These are phyloP conservation scores for Hylomyscus alleni DNA, from an alignment of 2,797 vertebrate species.

Conservation along the genomic window DNA sequence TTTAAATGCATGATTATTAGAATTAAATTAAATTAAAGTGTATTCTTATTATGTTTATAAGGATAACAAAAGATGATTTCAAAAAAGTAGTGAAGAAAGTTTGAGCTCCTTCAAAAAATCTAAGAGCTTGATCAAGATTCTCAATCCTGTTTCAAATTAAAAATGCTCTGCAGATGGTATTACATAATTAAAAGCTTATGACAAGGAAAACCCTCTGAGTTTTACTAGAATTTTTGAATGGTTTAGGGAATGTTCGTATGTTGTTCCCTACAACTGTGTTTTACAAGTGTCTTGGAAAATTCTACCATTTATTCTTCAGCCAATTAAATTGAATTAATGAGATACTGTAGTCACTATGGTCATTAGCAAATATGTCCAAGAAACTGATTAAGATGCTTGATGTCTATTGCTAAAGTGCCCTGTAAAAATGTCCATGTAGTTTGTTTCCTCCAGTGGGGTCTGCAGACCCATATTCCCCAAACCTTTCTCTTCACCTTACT, in stretches of 20 bases:
- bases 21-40: conserved; percentile 10
- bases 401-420: conserved; percentile 74
- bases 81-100: background rate
- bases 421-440: conserved; percentile 22
- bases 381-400: conserved; percentile 54
- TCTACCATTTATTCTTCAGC: conserved; percentile 59
- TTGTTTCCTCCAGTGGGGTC: background rate
- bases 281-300: conserved; percentile 53
- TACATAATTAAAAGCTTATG: conserved; percentile 56
- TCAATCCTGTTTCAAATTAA: background rate
- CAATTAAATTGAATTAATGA: conserved; percentile 80
- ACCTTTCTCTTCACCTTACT: background rate
- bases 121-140: background rate
- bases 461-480: background rate
- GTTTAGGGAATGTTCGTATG: conserved; percentile 37
- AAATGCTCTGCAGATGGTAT: background rate
- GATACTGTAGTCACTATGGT: conserved; percentile 50
- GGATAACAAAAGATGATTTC: conserved; percentile 33
- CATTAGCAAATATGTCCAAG: conserved; percentile 58
- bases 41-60: background rate
- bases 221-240: conserved; percentile 48
- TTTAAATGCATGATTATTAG: conserved; percentile 23
- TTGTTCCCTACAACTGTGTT: conserved; percentile 57
- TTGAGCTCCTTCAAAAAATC: conserved; percentile 14
- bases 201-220: background rate